Evolutionary conservation across 2,797 vertebrate genomes (phyloP).

Genomic region (Geotrypetes seraphini): DNA sequence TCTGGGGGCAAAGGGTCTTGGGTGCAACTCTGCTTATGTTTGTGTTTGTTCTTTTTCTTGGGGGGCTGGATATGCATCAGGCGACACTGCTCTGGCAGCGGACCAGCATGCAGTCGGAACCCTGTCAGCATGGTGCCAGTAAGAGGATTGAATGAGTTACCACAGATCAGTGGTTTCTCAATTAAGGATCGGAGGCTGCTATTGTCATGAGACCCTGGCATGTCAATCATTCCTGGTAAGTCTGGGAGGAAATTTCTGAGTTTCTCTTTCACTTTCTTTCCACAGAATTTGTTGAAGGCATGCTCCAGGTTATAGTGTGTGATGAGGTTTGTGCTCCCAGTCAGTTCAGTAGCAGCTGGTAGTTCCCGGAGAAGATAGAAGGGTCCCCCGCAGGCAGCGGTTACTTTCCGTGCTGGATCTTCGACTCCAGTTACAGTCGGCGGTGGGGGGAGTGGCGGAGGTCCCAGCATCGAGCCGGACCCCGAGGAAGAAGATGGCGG

Average conservation of each 20-base stretch:
- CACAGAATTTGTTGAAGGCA: constrained; percentile 93
- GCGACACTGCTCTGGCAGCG: constrained; percentile 91
- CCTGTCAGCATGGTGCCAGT: constrained; percentile 87
- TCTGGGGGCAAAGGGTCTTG: constrained; percentile 93
- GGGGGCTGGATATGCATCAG: constrained; percentile 96
- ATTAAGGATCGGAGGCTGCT: constrained; percentile 90
- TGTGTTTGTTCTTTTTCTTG: constrained; percentile 95
- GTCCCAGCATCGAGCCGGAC: constrained; percentile 45
- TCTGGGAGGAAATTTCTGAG: constrained; percentile 95
- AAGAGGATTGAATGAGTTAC: constrained; percentile 87
- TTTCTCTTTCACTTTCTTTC: constrained; percentile 97
- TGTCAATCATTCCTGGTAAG: constrained; percentile 95
- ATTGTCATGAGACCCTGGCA: constrained; percentile 85
- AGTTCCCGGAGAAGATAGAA: constrained; percentile 86
- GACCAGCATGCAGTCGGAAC: constrained; percentile 90
- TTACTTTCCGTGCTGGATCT: constrained; percentile 66
- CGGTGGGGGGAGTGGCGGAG: constrained; percentile 11
- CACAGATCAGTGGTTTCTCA: constrained; percentile 92
- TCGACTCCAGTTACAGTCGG: constrained; percentile 51
- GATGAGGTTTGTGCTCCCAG: constrained; percentile 92
- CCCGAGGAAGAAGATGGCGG: constrained; percentile 53
- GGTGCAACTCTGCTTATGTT: constrained; percentile 86
- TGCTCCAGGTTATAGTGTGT: constrained; percentile 94
- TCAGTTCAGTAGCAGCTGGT: constrained; percentile 83
- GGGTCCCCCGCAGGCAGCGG: constrained; percentile 69